Conservation (phyloP, 2,888 invertebrate genomes). For the Tridacna gigas region DNA sequence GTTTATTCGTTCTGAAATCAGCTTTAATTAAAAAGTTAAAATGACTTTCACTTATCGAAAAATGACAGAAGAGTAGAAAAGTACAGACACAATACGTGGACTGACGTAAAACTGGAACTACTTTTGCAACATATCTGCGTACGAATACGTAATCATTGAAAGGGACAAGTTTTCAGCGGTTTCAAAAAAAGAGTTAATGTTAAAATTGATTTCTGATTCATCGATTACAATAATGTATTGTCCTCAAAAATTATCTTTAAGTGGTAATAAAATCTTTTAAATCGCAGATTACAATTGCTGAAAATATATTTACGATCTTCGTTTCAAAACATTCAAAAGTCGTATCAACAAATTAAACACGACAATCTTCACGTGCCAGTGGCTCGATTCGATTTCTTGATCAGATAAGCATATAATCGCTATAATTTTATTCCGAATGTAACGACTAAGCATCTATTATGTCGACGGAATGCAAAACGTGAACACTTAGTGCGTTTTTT, state of each 20-base stretch:
- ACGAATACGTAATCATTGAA: too few relatives aligned
- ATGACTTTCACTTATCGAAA: too few relatives aligned
- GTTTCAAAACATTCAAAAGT: slow-evolving; percentile 4
- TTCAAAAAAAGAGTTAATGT: too few relatives aligned
- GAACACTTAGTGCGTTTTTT: neutral
- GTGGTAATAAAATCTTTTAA: slow-evolving; percentile 8
- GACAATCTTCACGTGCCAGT: slow-evolving; percentile 26
- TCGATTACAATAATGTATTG: slow-evolving; percentile 25
- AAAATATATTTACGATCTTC: neutral
- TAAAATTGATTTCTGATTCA: slow-evolving; percentile 1
- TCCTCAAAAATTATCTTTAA: slow-evolving; percentile 16
- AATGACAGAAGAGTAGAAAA: too few relatives aligned
- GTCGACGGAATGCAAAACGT: slow-evolving; percentile 8
- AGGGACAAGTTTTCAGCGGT: too few relatives aligned
- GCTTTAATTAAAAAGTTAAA: too few relatives aligned
- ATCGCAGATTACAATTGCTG: slow-evolving; percentile 8
- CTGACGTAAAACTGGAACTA: too few relatives aligned
- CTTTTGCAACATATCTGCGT: too few relatives aligned
- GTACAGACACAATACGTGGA: too few relatives aligned
- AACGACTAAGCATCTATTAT: slow-evolving; percentile 24
- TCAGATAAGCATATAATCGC: slow-evolving; percentile 40
- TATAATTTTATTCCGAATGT: slow-evolving; percentile 13
- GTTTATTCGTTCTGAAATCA: too few relatives aligned
- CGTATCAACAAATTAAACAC: slow-evolving; percentile 21
- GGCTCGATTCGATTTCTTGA: slow-evolving; percentile 30